Evolutionary conservation across 2,888 invertebrate genomes (phyloP), one percentile per base, ranked within the genome.

Genomic region (Mesochorus sp.): DNA sequence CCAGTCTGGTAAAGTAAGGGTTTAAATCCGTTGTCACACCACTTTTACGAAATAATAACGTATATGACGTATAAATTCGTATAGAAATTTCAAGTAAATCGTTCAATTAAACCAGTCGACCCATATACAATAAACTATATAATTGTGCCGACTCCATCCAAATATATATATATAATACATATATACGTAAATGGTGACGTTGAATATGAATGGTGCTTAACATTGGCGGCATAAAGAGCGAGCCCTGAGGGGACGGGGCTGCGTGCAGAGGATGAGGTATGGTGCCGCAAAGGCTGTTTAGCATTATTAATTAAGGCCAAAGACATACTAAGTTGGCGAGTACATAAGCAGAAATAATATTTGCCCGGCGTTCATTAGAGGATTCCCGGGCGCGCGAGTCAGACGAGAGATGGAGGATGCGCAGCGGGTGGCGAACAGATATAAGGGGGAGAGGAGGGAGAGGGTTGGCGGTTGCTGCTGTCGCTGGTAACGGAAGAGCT

Each of bases 321-420:
- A 90, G 90, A 88, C 87, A 84, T 86, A 87, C 88, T 88, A 88
- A 89, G 89, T 90, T 90, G 87, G 85, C 86, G 85, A 87, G 89
- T 89, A 89, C 88, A 82, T 88, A 89, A 88, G 88, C 87, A 88
- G 88, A 89, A 90, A 90, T 90, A 90, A 90, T 90, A 90, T 90
- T 90, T 89, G 86, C 90, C 85, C 86, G 82, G 84, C 88, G 90
- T 90, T 90, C 90, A 90, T 90, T 90, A 90, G 89, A 89, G 86
- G 88, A 88, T 85, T 86, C 85, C 57, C 66, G 57, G 80, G 84
- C 78, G 84, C 84, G 76, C 74, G 71, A 79, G 67, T 59, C 59
- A 31, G 66, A 59, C 49, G 76, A 72, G 21, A 31, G 67, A 28
- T 12, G 67, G 67, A 67, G 67, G 70, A 66, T 55, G 72, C 49